phyloP scores from a whole-genome alignment of 2,113 vertebrate species.

The Sialia sialis region DNA sequence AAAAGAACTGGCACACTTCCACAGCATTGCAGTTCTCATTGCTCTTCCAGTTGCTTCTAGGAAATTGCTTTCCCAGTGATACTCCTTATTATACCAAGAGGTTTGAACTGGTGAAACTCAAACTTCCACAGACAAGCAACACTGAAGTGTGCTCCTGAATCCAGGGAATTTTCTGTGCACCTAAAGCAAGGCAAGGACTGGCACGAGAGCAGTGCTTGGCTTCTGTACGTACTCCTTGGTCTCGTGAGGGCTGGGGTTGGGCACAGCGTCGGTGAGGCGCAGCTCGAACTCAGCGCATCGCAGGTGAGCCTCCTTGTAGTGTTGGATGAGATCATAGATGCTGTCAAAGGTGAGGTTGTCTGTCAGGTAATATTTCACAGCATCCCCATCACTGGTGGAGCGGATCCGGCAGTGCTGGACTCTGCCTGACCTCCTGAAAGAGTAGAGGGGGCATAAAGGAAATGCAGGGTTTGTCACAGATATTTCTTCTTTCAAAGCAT shows the following conservation, averaged over 20 bases:
- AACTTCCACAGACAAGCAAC: rapidly evolving
- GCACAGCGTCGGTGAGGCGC: conserved; percentile 87
- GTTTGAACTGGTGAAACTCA: not conserved
- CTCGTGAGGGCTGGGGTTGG: conserved; percentile 84
- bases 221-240: conserved; percentile 78
- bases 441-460: not conserved
- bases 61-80: not conserved
- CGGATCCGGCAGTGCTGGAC: conserved; percentile 96
- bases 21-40: not conserved
- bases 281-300: conserved; percentile 93
- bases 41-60: not conserved
- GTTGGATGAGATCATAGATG: conserved; percentile 86
- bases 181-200: not conserved
- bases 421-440: conserved; percentile 83
- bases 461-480: not conserved
- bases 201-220: not conserved
- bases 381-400: conserved; percentile 74
- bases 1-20: not conserved
- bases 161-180: not conserved
- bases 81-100: not conserved
- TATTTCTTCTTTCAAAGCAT: not conserved
- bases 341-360: conserved; percentile 87
- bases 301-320: conserved; percentile 88
- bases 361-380: conserved; percentile 84
- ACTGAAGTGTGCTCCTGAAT: not conserved